Conservation (phyloP, 1,140 invertebrate species). For the Drosophila kanapiae region DNA sequence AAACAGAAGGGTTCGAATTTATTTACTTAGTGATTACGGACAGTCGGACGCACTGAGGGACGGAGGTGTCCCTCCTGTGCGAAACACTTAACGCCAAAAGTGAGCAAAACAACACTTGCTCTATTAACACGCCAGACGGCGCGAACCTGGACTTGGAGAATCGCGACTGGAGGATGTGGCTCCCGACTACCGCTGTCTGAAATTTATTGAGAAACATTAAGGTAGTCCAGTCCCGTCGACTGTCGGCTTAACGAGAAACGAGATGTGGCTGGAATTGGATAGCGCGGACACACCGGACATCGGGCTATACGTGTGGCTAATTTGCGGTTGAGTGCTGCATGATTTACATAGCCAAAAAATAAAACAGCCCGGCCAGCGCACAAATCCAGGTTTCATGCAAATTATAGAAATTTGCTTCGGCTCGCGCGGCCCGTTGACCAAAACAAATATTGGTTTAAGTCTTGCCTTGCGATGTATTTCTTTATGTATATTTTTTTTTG, state of each 20-base stretch:
- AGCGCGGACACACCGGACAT: not conserved
- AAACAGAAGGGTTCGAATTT: constrained; percentile 74
- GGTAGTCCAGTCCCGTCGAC: constrained; percentile 20
- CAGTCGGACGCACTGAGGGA: not conserved
- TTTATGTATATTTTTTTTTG: not conserved
- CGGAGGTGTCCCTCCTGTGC: constrained; percentile 37
- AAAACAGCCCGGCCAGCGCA: constrained; percentile 11
- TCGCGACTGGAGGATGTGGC: constrained; percentile 9
- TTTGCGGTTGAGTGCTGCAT: constrained; percentile 71
- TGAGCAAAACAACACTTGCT: constrained; percentile 85
- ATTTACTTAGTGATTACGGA: constrained; percentile 77
- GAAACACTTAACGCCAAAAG: constrained; percentile 85
- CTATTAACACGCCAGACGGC: constrained; percentile 73
- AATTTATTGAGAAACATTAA: constrained; percentile 79
- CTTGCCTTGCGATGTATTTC: not conserved
- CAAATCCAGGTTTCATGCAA: constrained; percentile 57
- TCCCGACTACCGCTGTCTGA: constrained; percentile 42
- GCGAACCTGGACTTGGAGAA: not conserved
- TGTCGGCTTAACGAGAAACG: constrained; percentile 71
- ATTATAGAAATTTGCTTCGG: constrained; percentile 78
- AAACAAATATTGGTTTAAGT: constrained; percentile 74
- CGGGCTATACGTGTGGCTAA: constrained; percentile 71
- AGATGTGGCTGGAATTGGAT: not conserved
- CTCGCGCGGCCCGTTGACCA: constrained; percentile 1
- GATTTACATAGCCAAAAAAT: constrained; percentile 75